Percentiles rank a stretch among this genome's conserved stretches.
These are phyloP conservation scores for Channallabes apus DNA, from an alignment of 2,797 vertebrate species.

Conservation along the genomic window DNA sequence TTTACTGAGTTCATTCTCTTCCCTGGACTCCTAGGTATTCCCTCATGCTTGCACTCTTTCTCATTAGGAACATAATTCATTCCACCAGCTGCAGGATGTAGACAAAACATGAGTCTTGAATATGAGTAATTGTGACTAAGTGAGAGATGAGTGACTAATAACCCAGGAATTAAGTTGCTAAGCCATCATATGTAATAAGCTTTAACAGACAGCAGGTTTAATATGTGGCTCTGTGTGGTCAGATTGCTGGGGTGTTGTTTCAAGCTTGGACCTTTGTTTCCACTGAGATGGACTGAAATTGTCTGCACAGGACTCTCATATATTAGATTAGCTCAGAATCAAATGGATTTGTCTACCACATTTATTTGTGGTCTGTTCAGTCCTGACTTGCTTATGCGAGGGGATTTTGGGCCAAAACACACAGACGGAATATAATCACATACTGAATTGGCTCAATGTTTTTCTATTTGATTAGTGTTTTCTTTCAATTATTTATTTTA, in stretches of 20 bases:
- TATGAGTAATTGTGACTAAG: constrained; percentile 21
- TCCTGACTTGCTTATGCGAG: constrained; percentile 15
- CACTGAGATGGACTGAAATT: constrained; percentile 13
- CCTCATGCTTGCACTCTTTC: constrained; percentile 4
- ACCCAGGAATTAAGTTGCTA: constrained; percentile 15
- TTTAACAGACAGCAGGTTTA: constrained; percentile 27
- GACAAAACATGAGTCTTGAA: constrained; percentile 12
- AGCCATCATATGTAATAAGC: constrained; percentile 27
- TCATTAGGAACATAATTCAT: constrained; percentile 11
- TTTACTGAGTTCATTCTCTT: not conserved
- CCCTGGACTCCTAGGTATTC: not conserved
- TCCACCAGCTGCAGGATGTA: constrained; percentile 8
- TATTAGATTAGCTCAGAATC: not conserved
- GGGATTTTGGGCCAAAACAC: constrained; percentile 14
- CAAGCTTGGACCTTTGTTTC: constrained; percentile 18
- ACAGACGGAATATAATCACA: constrained; percentile 23
- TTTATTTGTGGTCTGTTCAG: constrained; percentile 13
- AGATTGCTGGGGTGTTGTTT: constrained; percentile 4
- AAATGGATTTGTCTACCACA: not conserved
- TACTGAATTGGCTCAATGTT: constrained; percentile 5
- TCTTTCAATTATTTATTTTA: constrained; percentile 1
- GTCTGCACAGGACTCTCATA: constrained; percentile 17
- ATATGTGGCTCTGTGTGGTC: constrained; percentile 26
- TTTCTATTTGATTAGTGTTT: constrained; percentile 26
- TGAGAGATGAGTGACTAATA: constrained; percentile 35